Percentiles rank a stretch among this genome's conserved stretches.
phyloP scores from a whole-genome alignment of 2,113 vertebrate genomes.

The Pseudois nayaur region DNA sequence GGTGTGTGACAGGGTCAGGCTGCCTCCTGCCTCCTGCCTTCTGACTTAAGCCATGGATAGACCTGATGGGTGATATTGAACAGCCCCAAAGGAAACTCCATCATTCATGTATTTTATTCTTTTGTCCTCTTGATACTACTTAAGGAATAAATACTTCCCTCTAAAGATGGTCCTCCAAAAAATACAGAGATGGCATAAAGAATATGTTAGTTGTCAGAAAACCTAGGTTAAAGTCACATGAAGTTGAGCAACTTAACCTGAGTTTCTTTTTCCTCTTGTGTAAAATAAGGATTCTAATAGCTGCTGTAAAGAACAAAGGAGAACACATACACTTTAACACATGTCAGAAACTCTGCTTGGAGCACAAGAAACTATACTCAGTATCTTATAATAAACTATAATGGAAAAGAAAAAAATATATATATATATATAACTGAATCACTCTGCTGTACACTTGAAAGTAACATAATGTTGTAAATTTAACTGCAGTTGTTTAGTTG shows the following conservation, averaged over 20 bases:
- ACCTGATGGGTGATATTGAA: background rate
- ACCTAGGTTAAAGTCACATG: background rate
- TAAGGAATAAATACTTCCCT: constrained; percentile 12
- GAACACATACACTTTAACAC: background rate
- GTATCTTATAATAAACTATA: background rate
- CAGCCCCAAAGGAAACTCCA: background rate
- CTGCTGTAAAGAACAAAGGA: background rate
- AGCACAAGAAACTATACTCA: background rate
- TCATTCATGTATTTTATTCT: background rate
- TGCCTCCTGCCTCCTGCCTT: background rate
- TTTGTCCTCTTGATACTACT: background rate
- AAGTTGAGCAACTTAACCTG: background rate
- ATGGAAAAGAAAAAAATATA: background rate
- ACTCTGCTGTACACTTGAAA: background rate
- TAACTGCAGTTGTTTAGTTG: background rate
- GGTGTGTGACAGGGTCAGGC: background rate
- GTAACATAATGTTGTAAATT: background rate
- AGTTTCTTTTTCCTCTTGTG: background rate
- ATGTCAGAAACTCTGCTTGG: background rate
- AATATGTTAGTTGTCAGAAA: background rate
- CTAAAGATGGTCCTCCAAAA: background rate
- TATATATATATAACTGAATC: background rate
- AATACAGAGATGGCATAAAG: background rate
- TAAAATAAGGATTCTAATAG: background rate
- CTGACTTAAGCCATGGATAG: background rate